Evolutionary conservation across 1,140 invertebrate species (phyloP), one percentile per base, ranked within the genome.

Genomic region (Papilio glaucus): DNA sequence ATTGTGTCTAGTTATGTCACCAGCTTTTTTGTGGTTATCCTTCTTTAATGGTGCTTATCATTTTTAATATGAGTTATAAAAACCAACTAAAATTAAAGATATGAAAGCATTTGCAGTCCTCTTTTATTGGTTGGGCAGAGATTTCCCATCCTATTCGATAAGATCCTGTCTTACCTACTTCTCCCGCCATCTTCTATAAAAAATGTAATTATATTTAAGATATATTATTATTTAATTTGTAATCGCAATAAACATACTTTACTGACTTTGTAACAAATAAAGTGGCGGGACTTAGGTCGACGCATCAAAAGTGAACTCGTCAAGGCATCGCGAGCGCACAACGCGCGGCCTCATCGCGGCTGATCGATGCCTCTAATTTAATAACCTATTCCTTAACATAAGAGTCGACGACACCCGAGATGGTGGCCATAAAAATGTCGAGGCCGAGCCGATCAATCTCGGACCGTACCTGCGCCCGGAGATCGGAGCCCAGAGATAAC

Each of bases 401-500:
- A 73, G 72, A 88, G 86, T 88, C 88, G 87, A 89, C 85, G 90
- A 90, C 89, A 90, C 85, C 82, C 77, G 79, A 86, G 81, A 85
- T 82, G 77, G 80, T 77, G 84, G 82, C 75, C 84, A 85, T 91
- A 90, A 91, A 92, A 90, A 86, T 87, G 90, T 91, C 90, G 77
- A 83, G 77, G 83, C 79, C 78, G 77, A 82, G 82, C 85, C 85
- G 86, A 91, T 91, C 89, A 91, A 93, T 91, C 89, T 91, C 91
- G 84, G 75, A 79, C 79, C 77, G 80, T 90, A 90, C 88, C 88
- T 89, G 87, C 49, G 65, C 74, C 84, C 82, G 53, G 74, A 86
- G 91, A 91, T 91, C 91, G 89, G 89, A 80, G 85, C 84, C 78
- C 71, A 72, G 72, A 87, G 91, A 93, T 93, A 93, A 93, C 89